These are phyloP conservation scores for Hybognathus amarus DNA, from an alignment of 2,797 vertebrate genomes.

Conservation along the genomic window DNA sequence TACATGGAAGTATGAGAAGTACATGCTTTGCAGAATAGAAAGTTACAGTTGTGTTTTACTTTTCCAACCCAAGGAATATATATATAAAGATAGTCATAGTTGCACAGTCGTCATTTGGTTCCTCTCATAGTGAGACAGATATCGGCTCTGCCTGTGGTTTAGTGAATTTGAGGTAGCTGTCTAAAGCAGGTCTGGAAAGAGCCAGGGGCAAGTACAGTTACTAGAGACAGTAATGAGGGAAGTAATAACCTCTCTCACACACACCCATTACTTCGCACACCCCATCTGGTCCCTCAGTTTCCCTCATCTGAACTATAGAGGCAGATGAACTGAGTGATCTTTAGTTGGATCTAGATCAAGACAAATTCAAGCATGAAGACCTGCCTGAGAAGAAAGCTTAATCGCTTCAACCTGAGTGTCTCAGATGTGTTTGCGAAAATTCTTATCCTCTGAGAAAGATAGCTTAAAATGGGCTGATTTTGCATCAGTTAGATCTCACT, in stretches of 20 bases:
- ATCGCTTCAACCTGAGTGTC: slow-evolving; percentile 35
- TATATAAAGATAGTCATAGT: slow-evolving; percentile 18
- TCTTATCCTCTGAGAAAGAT: slow-evolving; percentile 1
- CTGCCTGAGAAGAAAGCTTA: slow-evolving; percentile 31
- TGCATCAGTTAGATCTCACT: slow-evolving; percentile 10
- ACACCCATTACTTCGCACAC: slow-evolving; percentile 56
- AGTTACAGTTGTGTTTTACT: neutral
- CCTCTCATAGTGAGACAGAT: neutral
- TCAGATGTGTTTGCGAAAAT: neutral
- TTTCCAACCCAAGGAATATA: slow-evolving; percentile 13
- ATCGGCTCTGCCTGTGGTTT: slow-evolving; percentile 15
- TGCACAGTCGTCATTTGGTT: slow-evolving; percentile 9
- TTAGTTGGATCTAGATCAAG: slow-evolving; percentile 53
- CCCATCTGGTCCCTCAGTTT: slow-evolving; percentile 40
- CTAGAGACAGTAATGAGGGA: slow-evolving; percentile 53
- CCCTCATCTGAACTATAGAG: slow-evolving; percentile 57
- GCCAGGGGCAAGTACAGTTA: slow-evolving; percentile 38
- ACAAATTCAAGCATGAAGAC: slow-evolving; percentile 41
- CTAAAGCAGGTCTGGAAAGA: slow-evolving; percentile 29
- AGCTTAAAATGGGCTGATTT: neutral
- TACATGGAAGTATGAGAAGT: neutral
- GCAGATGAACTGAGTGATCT: slow-evolving; percentile 58
- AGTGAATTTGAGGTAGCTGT: slow-evolving; percentile 17
- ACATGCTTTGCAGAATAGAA: neutral
- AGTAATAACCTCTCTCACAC: slow-evolving; percentile 52